Evolutionary conservation across 2,888 invertebrate species (phyloP), one percentile per base, ranked within the genome.

Genomic region (Augiades crinisus): DNA sequence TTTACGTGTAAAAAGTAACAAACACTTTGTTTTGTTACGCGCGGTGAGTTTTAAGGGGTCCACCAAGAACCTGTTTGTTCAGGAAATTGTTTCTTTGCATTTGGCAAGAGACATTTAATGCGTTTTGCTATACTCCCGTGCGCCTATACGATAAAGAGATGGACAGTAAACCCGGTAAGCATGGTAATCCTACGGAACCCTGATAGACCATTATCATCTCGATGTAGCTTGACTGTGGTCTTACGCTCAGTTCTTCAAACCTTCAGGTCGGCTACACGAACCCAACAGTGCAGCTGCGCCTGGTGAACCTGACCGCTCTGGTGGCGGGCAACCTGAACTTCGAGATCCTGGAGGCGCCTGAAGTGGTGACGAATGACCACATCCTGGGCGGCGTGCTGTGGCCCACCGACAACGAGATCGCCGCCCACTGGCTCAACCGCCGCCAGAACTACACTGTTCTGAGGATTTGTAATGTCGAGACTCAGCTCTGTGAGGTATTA

Each of bases 351-450:
- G 88, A 92, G 0, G 91, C 92, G 0, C 90, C 88, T 0, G 70
- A 67, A 0, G 71, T 79, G 10, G 92, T 92, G 0, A 83, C 91
- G 0, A 64, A 74, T 0, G 94, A 95, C 68, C 92, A 94, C 59
- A 92, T 95, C 43, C 75, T 95, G 8, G 93, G 92, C 44, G 92
- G 91, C 2, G 94, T 97, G 0, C 87, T 85, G 0, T 98, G 98
- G 98, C 89, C 93, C 12, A 92, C 92, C 3, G 87, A 91, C 30
- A 81, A 86, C 0, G 91, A 93, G 43, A 73, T 98, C 2, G 90
- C 93, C 0, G 93, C 94, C 0, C 92, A 95, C 24, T 97, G 97
- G 94, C 88, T 96, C 55, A 98, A 98, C 74, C 91, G 98, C 21
- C 90, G 95, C 12, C 98, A 98, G 84, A 98, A 95, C 70, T 76